phyloP scores from a whole-genome alignment of 2,113 vertebrate genomes.

The Nasalis larvatus region DNA sequence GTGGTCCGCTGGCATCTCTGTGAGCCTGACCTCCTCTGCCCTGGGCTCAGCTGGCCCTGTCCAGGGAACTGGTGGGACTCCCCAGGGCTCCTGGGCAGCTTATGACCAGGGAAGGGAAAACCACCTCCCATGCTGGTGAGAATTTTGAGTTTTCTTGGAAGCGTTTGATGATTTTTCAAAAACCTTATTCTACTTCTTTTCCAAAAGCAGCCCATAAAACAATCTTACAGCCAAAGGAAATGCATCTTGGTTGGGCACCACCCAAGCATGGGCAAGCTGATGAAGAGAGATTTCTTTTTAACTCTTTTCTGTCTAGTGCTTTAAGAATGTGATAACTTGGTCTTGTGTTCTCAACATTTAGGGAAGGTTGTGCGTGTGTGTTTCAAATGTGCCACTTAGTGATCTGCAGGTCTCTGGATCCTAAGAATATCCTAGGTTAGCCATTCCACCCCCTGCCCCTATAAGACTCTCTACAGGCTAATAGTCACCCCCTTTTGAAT shows the following conservation, averaged over 20 bases:
- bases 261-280: not conserved
- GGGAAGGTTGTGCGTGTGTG: not conserved
- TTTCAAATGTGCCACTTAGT: not conserved
- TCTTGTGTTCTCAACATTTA: not conserved
- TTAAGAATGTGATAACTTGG: not conserved
- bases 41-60: not conserved
- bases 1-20: not conserved
- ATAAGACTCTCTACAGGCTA: not conserved
- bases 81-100: not conserved
- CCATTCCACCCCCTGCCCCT: not conserved
- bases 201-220: conserved; percentile 46
- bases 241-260: not conserved
- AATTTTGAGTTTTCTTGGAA: conserved; percentile 29
- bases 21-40: conserved; percentile 24
- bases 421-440: not conserved
- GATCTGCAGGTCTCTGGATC: not conserved
- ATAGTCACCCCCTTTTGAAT: not conserved
- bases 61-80: not conserved
- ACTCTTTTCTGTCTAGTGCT: not conserved
- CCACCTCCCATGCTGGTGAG: not conserved
- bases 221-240: not conserved
- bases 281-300: no score
- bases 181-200: conserved; percentile 45
- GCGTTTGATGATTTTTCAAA: conserved; percentile 42
- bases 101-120: not conserved